phyloP scores from a whole-genome alignment of 2,888 invertebrate genomes.

The Trissoscelio sp. region DNA sequence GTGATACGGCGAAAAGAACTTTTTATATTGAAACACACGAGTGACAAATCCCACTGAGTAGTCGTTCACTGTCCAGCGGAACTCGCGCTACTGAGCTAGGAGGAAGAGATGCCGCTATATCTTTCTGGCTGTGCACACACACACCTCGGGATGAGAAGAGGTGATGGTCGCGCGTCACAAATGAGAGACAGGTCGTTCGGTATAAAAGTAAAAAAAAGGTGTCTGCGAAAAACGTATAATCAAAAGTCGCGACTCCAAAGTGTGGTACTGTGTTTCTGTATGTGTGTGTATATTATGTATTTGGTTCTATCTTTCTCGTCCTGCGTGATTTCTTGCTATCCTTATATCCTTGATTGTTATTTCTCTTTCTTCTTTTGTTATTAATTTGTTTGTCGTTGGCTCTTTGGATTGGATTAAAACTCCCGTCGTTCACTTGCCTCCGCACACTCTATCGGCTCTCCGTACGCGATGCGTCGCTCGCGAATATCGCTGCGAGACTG shows the following conservation, averaged over 20 bases:
- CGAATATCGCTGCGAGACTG: constrained; percentile 82
- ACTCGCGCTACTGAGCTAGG: constrained; percentile 51
- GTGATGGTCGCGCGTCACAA: constrained; percentile 35
- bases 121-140: neutral
- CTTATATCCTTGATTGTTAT: no score
- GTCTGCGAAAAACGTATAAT: constrained; percentile 61
- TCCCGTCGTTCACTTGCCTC: constrained; percentile 63
- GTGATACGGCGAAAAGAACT: constrained; percentile 24
- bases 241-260: constrained; percentile 39
- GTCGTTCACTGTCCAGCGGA: constrained; percentile 56
- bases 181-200: constrained; percentile 53
- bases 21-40: constrained; percentile 37
- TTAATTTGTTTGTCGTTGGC: constrained; percentile 19
- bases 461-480: constrained; percentile 73
- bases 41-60: constrained; percentile 25
- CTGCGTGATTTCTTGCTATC: constrained; percentile 7
- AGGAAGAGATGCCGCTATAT: constrained; percentile 10
- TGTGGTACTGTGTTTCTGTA: constrained; percentile 1
- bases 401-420: constrained; percentile 43
- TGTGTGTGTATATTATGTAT: constrained; percentile 26
- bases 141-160: constrained; percentile 28
- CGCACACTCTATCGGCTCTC: constrained; percentile 64
- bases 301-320: neutral
- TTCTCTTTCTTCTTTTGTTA: no score
- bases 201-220: constrained; percentile 69